Base-by-base conservation (phyloP, 1,140 invertebrate genomes). In the Brachionus rotundiformis region DNA sequence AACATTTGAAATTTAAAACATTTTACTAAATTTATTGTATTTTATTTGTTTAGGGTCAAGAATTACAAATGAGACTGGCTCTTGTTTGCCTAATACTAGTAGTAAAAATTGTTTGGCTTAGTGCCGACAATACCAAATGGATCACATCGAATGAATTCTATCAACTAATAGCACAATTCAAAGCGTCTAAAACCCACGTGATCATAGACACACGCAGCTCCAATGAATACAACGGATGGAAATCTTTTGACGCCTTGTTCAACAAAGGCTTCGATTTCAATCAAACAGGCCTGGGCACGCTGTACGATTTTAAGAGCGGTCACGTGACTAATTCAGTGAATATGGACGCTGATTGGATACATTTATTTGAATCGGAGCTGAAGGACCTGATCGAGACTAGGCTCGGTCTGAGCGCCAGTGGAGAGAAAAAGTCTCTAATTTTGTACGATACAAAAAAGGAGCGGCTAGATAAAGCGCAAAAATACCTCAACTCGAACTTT, bases 161-260 rank as follows among this genome's bases (percentile, higher is more conserved):
- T 79, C 31, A 41, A 59, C 19, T 79, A 27, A 7, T 59, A 2
- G 6, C 16, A 5, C 47, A 36, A 54, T 79, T 79, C 29, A 41
- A 79, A 54, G 8, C 31, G 19, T 33, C 29, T 1, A 41, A 31
- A 23, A 54, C 7, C 6, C 16, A 25, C 49, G 23, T 79, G 16
- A 54, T 79, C 11, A 59, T 79, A 3, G 76, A 79, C 27, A 79
- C 76, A n/a, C 29, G 76, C 29, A 63, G 36, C 31, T 79, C 76
- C 10, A 79, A 79, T 8, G 47, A 79, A 25, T 79, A 54, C 76
- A 79, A 79, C 27, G 76, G 76, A 10, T 79, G 76, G 76, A 79
- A 79, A 25, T 54, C 76, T 23, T 59, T 79, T 39, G 19, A 31
- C 3, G 44, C 23, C 3, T 5, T 63, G 10, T 54, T 54, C 23